These are phyloP conservation scores for Aphis gossypii DNA, from an alignment of 1,140 invertebrate species.

Conservation along the genomic window DNA sequence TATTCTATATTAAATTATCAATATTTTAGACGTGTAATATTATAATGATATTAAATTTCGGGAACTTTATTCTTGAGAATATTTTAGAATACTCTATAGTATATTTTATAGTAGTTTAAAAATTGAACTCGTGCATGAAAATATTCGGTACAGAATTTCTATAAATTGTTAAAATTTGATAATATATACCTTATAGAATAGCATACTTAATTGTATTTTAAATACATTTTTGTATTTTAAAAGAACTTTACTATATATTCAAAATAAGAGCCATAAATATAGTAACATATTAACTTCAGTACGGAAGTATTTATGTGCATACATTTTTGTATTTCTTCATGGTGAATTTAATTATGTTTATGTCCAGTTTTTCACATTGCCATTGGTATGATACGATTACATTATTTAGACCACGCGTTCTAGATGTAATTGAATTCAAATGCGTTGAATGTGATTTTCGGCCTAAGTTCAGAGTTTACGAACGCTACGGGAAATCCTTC, in stretches of 20 bases:
- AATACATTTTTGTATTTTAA: neutral
- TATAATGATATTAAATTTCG: neutral
- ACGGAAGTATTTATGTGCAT: too few relatives aligned
- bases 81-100: too few relatives aligned
- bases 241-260: neutral
- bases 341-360: neutral
- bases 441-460: neutral
- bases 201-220: too few relatives aligned
- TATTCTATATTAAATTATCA: neutral
- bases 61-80: too few relatives aligned
- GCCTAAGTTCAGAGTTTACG: neutral
- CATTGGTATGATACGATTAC: neutral
- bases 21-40: neutral
- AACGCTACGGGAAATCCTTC: neutral
- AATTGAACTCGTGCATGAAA: neutral
- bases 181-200: too few relatives aligned
- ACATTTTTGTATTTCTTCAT: too few relatives aligned
- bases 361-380: neutral
- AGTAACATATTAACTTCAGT: neutral
- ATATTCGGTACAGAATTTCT: too few relatives aligned
- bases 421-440: neutral
- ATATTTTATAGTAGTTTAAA: neutral
- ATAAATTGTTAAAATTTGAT: too few relatives aligned
- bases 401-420: neutral
- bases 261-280: neutral